Base-by-base conservation (phyloP, 92 coral and sea anemone genomes). In the Phenganax subtilis region DNA sequence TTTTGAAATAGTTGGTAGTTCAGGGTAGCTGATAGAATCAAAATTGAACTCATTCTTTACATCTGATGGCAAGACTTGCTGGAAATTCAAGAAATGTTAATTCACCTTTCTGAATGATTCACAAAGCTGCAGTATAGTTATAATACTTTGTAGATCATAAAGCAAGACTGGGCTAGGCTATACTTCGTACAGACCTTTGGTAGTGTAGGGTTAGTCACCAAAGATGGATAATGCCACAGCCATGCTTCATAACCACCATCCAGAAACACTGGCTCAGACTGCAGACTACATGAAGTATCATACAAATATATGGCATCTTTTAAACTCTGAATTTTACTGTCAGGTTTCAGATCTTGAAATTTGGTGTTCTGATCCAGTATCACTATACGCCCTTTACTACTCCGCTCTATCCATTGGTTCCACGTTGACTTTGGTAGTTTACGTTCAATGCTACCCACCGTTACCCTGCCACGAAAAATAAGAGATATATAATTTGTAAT, bases 201-300 rank as follows among this genome's bases (percentile, higher is more conserved):
- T 75, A 93, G 81, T 74, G 87, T 92, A 54, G 98, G 87, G 63
- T 87, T 91, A 12, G 93, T 79, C 10, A 96, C 93, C 52, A 93
- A 74, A 11, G 98, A 93, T 16, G 98, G 98, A 80, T 93, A 93
- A 64, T 93, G 98, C 98, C 98, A 93, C 55, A 92, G 78, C 98
- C 98, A 93, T 57, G 91, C 87, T 74, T 93, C 93, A 66, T 92
- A 93, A 67, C 98, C 98, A 56, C 98, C 98, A 85, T 93, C 98
- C 76, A 93, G 92, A 71, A 93, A 75, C 65, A 91, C 60, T 0
- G 97, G 97, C 77, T 93, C 98, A 25, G 85, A 84, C 69, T 70
- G 85, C 10, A 93, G 77, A n/a, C 85, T 63, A 81, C 92, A 88
- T 81, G 87, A 82, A 1, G 98, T 80, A 72, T 93, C 98, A 77